phyloP scores from a whole-genome alignment of 2,888 invertebrate species.

The Luperina nickerlii region DNA sequence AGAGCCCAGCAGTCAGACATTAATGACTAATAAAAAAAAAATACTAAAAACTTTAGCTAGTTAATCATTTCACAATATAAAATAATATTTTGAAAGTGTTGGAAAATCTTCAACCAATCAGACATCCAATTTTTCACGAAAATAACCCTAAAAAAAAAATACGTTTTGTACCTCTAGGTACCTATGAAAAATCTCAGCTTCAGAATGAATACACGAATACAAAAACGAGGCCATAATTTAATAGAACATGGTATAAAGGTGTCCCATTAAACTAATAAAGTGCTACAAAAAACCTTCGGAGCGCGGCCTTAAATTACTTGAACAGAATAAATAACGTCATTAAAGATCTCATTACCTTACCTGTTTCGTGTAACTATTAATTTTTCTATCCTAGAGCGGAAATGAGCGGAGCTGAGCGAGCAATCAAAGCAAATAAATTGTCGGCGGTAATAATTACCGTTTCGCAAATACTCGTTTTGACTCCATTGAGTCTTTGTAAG shows the following conservation, averaged over 20 bases:
- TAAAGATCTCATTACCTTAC: conserved; percentile 66
- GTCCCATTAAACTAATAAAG: conserved; percentile 51
- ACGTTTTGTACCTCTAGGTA: background rate
- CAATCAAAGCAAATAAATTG: conserved; percentile 65
- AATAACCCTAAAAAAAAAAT: background rate
- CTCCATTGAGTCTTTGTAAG: conserved; percentile 14
- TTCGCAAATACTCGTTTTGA: conserved; percentile 50
- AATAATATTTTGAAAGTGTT: background rate
- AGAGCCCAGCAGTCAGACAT: too few species aligned
- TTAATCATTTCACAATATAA: background rate
- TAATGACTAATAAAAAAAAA: too few species aligned
- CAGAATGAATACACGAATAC: conserved; percentile 10
- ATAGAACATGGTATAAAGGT: conserved; percentile 33
- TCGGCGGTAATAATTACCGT: conserved; percentile 44
- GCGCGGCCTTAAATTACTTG: conserved; percentile 40
- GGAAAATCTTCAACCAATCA: too few species aligned
- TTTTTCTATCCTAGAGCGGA: conserved; percentile 74
- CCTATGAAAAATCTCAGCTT: conserved; percentile 10
- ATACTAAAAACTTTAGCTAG: too few species aligned
- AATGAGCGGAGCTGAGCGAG: conserved; percentile 75
- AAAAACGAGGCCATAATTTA: conserved; percentile 34
- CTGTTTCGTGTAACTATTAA: conserved; percentile 60
- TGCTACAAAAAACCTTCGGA: conserved; percentile 39
- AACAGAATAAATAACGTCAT: conserved; percentile 59
- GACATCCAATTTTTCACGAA: background rate